phyloP scores from a whole-genome alignment of 2,113 vertebrate genomes.

The Notiomystis cincta region DNA sequence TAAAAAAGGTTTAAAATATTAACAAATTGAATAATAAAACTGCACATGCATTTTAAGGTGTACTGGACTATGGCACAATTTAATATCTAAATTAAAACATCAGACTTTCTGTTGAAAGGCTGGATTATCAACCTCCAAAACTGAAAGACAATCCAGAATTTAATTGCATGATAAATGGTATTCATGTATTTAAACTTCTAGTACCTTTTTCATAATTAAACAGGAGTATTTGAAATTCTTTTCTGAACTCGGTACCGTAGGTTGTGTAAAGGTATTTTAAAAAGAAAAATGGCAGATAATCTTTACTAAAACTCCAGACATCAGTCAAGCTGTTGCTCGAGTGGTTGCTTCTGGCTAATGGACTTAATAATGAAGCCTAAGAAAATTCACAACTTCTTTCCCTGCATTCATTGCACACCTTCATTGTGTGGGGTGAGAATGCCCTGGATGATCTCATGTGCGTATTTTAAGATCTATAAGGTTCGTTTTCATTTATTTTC shows the following conservation, averaged over 20 bases:
- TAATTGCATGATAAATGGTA: background rate
- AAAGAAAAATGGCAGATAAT: background rate
- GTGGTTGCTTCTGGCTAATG: background rate
- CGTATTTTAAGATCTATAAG: background rate
- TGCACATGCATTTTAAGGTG: background rate
- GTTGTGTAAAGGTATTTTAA: background rate
- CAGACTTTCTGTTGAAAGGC: background rate
- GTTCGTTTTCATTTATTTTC: background rate
- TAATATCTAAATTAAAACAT: background rate
- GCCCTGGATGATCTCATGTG: background rate
- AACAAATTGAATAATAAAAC: background rate
- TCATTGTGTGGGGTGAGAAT: background rate
- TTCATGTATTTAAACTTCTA: background rate
- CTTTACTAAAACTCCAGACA: background rate
- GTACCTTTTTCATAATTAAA: background rate
- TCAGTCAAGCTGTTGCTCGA: no score
- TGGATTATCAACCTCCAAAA: background rate
- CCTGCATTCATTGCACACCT: background rate
- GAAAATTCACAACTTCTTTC: background rate
- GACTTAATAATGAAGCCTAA: background rate
- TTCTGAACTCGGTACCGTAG: background rate
- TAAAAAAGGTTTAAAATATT: background rate
- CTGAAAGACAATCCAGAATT: background rate
- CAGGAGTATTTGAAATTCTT: background rate
- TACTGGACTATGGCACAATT: background rate